Evolutionary conservation across 2,113 vertebrate species (phyloP), one percentile per base, ranked within the genome.

Genomic region (Pachypanchax playfairii): DNA sequence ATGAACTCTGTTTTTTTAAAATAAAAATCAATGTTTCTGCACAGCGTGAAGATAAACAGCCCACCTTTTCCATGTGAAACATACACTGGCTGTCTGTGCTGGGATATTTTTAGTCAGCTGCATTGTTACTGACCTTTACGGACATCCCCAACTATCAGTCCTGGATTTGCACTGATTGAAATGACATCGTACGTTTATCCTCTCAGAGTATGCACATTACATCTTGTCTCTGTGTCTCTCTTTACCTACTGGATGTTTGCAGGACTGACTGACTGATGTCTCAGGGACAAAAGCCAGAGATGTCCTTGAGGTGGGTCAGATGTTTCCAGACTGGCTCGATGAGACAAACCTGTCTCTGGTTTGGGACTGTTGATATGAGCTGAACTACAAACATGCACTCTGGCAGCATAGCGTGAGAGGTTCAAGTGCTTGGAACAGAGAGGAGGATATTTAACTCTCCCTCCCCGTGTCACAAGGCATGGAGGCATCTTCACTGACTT

Each of bases 111-210:
- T 75, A 72, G 65, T 28, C 58, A 49, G 61, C 66, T 62, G 62
- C 64, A 77, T 83, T 80, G 71, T 84, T 76, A 52, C 25, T 83
- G 83, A 85, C 77, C 79, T 87, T 85, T 76, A 76, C 15, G 36
- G 44, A 36, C 61, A 68, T 79, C 68, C 58, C 63, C 55, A 70
- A 65, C 84, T 83, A 85, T 85, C 77, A 64, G 65, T 54, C 54
- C 43, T 65, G 77, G 81, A 83, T 83, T 81, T 77, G 61, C 75
- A 62, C 79, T 80, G 71, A 84, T 85, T 86, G 70, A 75, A 75
- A 63, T 79, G 72, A 83, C 77, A 70, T 72, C 65, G 41, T 58
- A 56, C 63, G 10, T 70, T 36, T 20, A 14, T 61, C 50, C 59
- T 57, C 67, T 6, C 64, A 15, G 14, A 8, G 3, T 5, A 1